phyloP scores from a whole-genome alignment of 2,888 invertebrate species.

The Lasioglossum figueresi region DNA sequence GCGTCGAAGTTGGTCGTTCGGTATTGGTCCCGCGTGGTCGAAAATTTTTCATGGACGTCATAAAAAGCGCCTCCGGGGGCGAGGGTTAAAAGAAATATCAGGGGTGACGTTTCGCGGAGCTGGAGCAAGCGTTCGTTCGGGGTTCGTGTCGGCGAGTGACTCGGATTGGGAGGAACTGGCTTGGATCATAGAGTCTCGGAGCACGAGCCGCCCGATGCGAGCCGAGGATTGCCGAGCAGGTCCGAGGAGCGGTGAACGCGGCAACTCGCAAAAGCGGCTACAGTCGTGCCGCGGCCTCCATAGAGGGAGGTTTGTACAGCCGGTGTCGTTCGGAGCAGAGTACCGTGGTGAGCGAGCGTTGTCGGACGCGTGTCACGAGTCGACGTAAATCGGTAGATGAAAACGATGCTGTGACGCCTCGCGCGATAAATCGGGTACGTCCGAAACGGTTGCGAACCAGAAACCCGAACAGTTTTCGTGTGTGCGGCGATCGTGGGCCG shows the following conservation, averaged over 20 bases:
- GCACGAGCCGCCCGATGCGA: constrained; percentile 68
- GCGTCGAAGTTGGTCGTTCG: constrained; percentile 49
- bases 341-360: constrained; percentile 14
- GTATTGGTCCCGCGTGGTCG: constrained; percentile 41
- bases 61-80: constrained; percentile 55
- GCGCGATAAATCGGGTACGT: not conserved
- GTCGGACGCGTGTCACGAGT: constrained; percentile 28
- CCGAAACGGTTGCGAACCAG: not conserved
- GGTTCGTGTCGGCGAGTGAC: constrained; percentile 44
- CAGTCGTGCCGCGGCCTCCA: constrained; percentile 82
- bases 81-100: constrained; percentile 66
- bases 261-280: constrained; percentile 77
- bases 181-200: constrained; percentile 58
- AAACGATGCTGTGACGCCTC: constrained; percentile 41
- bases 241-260: constrained; percentile 75
- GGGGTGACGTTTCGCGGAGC: constrained; percentile 45
- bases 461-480: not conserved
- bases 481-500: constrained; percentile 15
- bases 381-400: not conserved
- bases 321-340: constrained; percentile 24
- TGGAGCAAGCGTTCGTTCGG: constrained; percentile 29
- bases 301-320: constrained; percentile 72
- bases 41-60: constrained; percentile 66
- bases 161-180: constrained; percentile 63
- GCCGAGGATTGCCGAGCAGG: constrained; percentile 68